phyloP scores from a whole-genome alignment of 2,797 vertebrate species.

The Sarcoramphus papa region DNA sequence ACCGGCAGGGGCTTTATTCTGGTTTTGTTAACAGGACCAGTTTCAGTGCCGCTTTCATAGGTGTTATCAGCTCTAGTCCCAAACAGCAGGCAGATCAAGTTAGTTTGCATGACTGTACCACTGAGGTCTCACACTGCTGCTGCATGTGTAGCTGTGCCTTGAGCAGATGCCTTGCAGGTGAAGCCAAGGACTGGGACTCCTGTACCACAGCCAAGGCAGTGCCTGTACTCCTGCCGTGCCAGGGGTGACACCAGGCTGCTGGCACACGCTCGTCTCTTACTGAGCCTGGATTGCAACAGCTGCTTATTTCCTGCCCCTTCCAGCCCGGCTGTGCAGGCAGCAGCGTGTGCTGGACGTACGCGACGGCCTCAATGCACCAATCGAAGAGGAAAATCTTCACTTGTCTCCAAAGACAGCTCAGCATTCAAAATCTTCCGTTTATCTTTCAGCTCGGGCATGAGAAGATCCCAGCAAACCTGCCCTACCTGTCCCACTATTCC shows the following conservation, averaged over 20 bases:
- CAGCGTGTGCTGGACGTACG: accelerated
- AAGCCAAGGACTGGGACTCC: not conserved
- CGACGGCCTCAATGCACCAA: accelerated
- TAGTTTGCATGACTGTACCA: accelerated
- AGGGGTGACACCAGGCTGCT: not conserved
- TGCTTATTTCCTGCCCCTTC: not conserved
- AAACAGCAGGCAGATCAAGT: no score
- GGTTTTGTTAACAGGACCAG: not conserved
- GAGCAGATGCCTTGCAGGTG: no score
- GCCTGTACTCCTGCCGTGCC: not conserved
- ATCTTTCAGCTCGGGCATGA: not conserved
- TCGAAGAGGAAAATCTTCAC: not conserved
- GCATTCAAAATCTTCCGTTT: not conserved
- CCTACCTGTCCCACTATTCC: not conserved
- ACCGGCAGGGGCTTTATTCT: not conserved
- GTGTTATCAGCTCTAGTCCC: not conserved
- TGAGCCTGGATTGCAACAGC: not conserved
- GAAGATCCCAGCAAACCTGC: not conserved
- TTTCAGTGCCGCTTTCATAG: not conserved
- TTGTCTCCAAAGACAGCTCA: not conserved
- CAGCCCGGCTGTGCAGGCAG: not conserved
- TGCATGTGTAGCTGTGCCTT: accelerated
- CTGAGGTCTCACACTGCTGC: not conserved
- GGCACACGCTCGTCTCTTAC: not conserved
- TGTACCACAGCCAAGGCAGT: no score